These are phyloP conservation scores for Drymodes brunneopygia DNA, from an alignment of 2,113 vertebrate genomes.

Conservation along the genomic window DNA sequence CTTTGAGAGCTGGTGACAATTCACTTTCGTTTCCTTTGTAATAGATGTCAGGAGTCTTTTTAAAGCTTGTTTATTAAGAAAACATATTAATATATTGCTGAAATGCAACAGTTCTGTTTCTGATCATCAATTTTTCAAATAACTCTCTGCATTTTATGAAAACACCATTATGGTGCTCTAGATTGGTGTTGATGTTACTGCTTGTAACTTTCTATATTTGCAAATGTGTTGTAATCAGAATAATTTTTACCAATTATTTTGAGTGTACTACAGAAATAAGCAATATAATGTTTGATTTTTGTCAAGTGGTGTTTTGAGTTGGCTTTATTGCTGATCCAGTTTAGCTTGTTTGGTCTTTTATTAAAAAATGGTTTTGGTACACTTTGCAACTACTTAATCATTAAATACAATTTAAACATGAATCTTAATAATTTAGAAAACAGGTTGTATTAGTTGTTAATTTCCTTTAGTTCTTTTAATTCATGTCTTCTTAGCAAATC, in stretches of 20 bases:
- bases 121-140: background rate
- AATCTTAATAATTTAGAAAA: background rate
- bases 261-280: background rate
- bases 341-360: background rate
- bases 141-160: background rate
- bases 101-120: background rate
- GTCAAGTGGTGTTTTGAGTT: background rate
- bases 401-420: background rate
- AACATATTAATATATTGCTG: fast-evolving
- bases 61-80: background rate
- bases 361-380: background rate
- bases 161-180: background rate
- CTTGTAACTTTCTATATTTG: background rate
- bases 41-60: background rate
- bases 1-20: background rate
- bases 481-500: constrained; percentile 1
- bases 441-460: background rate
- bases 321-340: background rate
- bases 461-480: constrained; percentile 1
- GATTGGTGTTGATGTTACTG: background rate
- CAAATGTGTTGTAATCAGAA: background rate
- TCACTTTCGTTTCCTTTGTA: background rate
- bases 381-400: background rate
- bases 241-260: constrained; percentile 19
- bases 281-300: background rate